A percentile compares a stretch with the other conserved stretches of the same genome.
Evolutionary conservation across 1,140 invertebrate species (phyloP).

Genomic region (Drosophila paulistorum): DNA sequence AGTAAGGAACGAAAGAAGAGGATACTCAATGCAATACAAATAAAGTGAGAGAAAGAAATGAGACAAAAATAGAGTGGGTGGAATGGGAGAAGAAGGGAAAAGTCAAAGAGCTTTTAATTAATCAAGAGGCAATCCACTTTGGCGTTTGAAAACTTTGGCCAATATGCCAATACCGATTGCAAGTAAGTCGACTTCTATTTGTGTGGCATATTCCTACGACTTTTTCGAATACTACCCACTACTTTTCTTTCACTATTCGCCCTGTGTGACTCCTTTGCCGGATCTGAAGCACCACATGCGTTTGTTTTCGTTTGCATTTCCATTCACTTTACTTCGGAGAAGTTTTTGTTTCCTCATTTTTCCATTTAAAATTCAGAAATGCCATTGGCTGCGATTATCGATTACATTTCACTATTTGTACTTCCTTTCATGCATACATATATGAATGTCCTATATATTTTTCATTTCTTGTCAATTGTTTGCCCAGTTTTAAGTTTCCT

Average conservation of each 20-base stretch:
- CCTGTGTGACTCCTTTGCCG: neutral
- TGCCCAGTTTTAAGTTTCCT: neutral
- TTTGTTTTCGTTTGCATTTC: slow-evolving; percentile 7
- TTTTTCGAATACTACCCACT: neutral
- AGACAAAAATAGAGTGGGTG: neutral
- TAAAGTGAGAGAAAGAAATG: neutral
- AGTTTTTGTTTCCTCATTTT: slow-evolving; percentile 6
- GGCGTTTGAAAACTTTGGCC: slow-evolving; percentile 60
- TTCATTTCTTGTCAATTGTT: neutral
- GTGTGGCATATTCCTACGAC: neutral
- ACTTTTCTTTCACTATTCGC: neutral
- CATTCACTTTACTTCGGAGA: slow-evolving; percentile 1
- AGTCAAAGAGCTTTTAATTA: slow-evolving; percentile 71
- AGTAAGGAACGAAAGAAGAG: neutral
- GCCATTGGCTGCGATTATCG: slow-evolving; percentile 10
- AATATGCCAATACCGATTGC: slow-evolving; percentile 67
- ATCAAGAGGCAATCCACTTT: slow-evolving; percentile 74
- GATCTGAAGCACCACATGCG: neutral
- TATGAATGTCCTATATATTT: neutral
- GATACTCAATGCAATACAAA: neutral
- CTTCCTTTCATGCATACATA: neutral
- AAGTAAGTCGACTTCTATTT: slow-evolving; percentile 35
- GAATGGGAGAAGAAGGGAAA: neutral
- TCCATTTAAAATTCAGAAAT: slow-evolving; percentile 18
- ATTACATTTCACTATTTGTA: slow-evolving; percentile 13